Percentiles rank a stretch among this genome's conserved stretches.
Evolutionary conservation across 1,140 invertebrate genomes (phyloP).

Genomic region (Procambarus virginalis): DNA sequence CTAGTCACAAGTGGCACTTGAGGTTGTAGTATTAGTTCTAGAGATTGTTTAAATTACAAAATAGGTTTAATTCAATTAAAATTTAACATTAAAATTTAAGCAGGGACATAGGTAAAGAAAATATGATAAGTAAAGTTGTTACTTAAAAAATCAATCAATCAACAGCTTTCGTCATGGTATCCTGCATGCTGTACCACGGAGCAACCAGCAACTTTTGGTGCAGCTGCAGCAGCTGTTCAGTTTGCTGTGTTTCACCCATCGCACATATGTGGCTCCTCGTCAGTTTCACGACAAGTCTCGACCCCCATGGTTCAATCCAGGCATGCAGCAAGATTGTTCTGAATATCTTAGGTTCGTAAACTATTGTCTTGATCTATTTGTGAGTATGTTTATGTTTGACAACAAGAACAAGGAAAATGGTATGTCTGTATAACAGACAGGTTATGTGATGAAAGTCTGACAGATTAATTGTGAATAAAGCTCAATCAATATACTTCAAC

Average conservation of each 20-base stretch:
- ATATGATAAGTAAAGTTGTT: neutral
- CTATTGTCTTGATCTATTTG: neutral
- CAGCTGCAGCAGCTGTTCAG: slow-evolving; percentile 85
- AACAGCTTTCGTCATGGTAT: slow-evolving; percentile 80
- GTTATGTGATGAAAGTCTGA: no score
- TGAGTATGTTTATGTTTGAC: no score
- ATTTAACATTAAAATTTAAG: neutral
- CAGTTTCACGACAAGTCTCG: slow-evolving; percentile 81
- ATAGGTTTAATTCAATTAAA: no score
- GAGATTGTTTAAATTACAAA: no score
- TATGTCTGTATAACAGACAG: no score
- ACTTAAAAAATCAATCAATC: neutral
- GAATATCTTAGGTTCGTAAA: slow-evolving; percentile 84
- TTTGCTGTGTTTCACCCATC: slow-evolving; percentile 75
- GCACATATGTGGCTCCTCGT: slow-evolving; percentile 76
- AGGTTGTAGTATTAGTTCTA: no score
- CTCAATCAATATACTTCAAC: no score
- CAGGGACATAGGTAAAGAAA: neutral
- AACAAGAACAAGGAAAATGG: no score
- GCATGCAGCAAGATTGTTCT: slow-evolving; percentile 89
- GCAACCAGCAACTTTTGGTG: slow-evolving; percentile 77
- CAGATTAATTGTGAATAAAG: no score
- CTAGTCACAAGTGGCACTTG: no score
- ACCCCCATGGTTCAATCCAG: slow-evolving; percentile 84
- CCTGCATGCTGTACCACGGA: slow-evolving; percentile 75